Evolutionary conservation across 1,140 invertebrate genomes (phyloP), one percentile per base, ranked within the genome.

Genomic region (Phymorhynchus buccinoides): DNA sequence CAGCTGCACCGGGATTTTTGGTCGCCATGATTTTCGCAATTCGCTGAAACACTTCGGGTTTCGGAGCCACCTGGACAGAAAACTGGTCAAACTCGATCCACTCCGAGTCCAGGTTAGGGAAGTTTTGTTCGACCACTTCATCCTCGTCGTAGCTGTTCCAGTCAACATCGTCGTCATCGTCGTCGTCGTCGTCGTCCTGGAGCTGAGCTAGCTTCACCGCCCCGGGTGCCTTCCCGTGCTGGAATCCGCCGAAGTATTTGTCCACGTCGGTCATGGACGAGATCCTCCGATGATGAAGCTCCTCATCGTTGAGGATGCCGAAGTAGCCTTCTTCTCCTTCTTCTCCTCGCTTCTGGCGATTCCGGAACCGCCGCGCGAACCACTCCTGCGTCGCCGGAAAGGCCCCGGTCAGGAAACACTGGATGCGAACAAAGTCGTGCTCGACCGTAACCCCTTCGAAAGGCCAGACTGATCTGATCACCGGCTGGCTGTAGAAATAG

Each of bases 21-120:
- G 81, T 30, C 22, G 27, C 32, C 16, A 39, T 52, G 18, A 86
- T 27, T 39, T 84, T 79, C 27, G 82, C 83, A 7, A 85, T 89
- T 77, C 89, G 84, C 75, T 88, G 56, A 77, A 92, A 90, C 1
- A 91, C 90, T 39, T 89, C 87, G 44, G 83, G 62, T 35, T 86
- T 88, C 16, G 90, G 89, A 44, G 84, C 78, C 35, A 91, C 87
- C 78, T 91, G 91, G 1, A 90, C 90, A 42, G 91, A 82, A 83
- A 90, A 89, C 83, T 92, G 91, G 80, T 92, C 91, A 88, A 90
- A 90, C 66, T 92, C 91, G 42, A 27, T 35, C 18, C n/a, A 75
- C 18, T 86, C 83, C 3, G 83, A 27, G 78, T 88, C 86, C 22
- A 81, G 80, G n/a, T 62, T 62, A 6, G 56, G 56, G 22, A 27